Evolutionary conservation across 2,113 vertebrate genomes (phyloP).

Genomic region (Erythrolamprus reginae): DNA sequence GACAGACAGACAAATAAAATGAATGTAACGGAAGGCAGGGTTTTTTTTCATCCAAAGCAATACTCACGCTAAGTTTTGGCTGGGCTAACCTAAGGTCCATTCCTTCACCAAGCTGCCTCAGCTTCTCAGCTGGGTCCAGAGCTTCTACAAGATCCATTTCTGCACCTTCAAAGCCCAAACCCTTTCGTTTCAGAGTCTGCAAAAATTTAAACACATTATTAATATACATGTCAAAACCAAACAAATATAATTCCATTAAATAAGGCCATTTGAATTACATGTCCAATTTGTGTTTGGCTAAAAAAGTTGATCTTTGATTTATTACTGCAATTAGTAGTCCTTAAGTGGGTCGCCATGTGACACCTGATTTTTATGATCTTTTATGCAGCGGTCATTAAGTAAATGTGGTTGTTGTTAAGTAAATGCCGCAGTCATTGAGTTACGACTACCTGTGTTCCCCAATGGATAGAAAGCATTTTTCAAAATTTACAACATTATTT

Average conservation of each 20-base stretch:
- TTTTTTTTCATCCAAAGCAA: neutral
- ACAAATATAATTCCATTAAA: neutral
- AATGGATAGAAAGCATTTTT: neutral
- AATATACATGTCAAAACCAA: neutral
- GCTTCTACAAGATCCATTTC: slow-evolving; percentile 81
- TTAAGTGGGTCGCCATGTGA: neutral
- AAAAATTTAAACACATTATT: neutral
- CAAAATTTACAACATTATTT: neutral
- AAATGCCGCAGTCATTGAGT: neutral
- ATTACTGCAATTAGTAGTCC: neutral
- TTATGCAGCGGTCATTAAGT: neutral
- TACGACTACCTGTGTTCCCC: neutral
- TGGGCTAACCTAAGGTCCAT: slow-evolving; percentile 74
- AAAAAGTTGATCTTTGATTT: neutral
- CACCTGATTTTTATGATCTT: neutral
- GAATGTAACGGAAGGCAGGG: neutral
- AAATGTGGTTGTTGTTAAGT: neutral
- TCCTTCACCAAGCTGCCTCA: slow-evolving; percentile 67
- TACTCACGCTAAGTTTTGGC: slow-evolving; percentile 79
- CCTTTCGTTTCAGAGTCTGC: slow-evolving; percentile 88
- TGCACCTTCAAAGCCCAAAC: slow-evolving; percentile 76
- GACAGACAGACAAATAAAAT: too few species aligned
- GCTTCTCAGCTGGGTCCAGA: slow-evolving; percentile 68
- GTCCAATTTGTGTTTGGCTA: neutral
- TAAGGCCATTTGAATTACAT: neutral